Evolutionary conservation across 2,797 vertebrate genomes (phyloP), one percentile per base, ranked within the genome.

Genomic region (Spinibarbus caldwelli): DNA sequence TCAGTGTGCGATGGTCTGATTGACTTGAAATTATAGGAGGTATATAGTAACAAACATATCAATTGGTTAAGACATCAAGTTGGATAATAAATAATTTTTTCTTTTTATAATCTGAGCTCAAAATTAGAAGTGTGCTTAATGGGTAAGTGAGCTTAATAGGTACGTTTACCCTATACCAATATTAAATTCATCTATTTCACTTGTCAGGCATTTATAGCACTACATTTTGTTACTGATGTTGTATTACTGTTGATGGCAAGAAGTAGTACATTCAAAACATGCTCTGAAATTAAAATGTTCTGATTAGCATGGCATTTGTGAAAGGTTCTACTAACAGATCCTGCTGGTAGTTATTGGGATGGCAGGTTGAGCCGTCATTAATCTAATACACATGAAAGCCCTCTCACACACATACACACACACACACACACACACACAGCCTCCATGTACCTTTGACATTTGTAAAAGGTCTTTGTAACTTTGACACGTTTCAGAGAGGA

Each of bases 401-500:
- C 11, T 0, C 41, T n/a, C n/a, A n/a, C n/a, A n/a, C n/a, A n/a
- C n/a, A n/a, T n/a, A 3, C 41, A 41, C 41, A 9, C 34, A 66
- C 26, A 38, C n/a, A 47, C 67, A 59, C 70, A 57, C 66, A 85
- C 73, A 80, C 34, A 62, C 67, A 82, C 19, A 78, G 47, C 41
- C 67, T 36, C 29, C n/a, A 2, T 71, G 72, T 41, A 84, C 73
- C 66, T 78, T 43, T 86, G 82, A 85, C 87, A 80, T 89, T 80
- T 83, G 29, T 83, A 70, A 82, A 88, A 85, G 73, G 79, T 79
- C 75, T 82, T 78, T 85, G 66, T 82, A 76, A 85, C 70, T 75
- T 88, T 85, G 82, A 85, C 83, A 78, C 67, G 19, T 85, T 85
- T 86, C 54, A 76, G 36, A 80, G 31, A 52, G 67, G 82, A 88